These are phyloP conservation scores for Dicerorhinus sumatrensis DNA, from an alignment of 2,113 vertebrate species.

Conservation along the genomic window DNA sequence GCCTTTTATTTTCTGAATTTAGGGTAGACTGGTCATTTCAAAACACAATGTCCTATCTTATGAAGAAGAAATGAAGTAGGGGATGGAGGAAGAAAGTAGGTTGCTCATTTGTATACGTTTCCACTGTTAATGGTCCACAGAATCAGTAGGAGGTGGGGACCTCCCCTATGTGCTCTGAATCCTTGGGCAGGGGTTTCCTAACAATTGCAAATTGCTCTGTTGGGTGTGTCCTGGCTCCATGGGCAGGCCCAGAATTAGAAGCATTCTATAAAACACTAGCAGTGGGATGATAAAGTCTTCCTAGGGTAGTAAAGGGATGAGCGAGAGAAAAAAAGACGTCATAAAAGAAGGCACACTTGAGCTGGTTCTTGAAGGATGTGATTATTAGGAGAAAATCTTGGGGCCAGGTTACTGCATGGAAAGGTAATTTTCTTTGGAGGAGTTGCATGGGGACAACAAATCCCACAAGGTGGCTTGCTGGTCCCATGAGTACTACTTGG, in stretches of 20 bases:
- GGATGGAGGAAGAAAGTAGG: not conserved
- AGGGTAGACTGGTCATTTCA: not conserved
- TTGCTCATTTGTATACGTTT: not conserved
- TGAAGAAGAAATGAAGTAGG: not conserved
- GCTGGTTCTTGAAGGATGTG: not conserved
- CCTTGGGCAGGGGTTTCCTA: not conserved
- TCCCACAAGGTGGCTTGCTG: not conserved
- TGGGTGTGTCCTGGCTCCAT: not conserved
- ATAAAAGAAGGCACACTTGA: not conserved
- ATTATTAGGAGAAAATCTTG: not conserved
- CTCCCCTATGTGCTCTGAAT: not conserved
- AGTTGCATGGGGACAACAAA: not conserved
- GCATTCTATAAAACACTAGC: not conserved
- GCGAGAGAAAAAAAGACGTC: not conserved
- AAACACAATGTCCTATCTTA: not conserved
- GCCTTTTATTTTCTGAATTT: not conserved
- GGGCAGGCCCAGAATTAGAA: not conserved
- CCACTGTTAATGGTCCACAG: too few species aligned
- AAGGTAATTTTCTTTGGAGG: not conserved
- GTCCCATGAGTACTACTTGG: not conserved
- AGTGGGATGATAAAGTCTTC: not conserved
- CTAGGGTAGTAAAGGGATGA: not conserved
- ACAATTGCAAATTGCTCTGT: not conserved
- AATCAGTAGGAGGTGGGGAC: not conserved
- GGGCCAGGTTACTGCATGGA: not conserved